A percentile compares a stretch with the other conserved stretches of the same genome.
Evolutionary conservation across 2,888 invertebrate species (phyloP).

Genomic region (Mylabris sibirica): DNA sequence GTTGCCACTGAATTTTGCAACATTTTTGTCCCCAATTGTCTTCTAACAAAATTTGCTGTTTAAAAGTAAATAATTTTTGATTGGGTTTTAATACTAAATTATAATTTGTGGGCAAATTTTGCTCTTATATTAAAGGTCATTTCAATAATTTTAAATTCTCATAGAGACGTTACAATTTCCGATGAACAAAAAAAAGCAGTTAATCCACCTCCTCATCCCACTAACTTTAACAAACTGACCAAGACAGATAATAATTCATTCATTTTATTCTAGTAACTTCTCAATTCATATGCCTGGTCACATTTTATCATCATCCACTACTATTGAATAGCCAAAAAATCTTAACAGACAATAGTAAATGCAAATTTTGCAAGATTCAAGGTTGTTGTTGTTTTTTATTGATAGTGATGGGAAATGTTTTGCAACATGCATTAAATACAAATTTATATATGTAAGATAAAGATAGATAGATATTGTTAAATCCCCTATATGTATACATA

Average conservation of each 20-base stretch:
- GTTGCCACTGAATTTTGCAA: no score
- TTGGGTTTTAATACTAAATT: no score
- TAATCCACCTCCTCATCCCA: constrained; percentile 11
- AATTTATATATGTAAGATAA: neutral
- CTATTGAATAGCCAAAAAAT: constrained; percentile 6
- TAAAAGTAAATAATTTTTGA: no score
- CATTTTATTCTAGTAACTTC: neutral
- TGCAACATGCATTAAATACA: neutral
- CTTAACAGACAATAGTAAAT: neutral
- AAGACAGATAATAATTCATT: constrained; percentile 5
- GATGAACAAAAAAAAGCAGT: neutral
- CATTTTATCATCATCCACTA: constrained; percentile 5
- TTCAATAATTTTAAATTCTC: neutral
- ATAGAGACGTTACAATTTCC: neutral
- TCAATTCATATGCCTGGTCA: constrained; percentile 18
- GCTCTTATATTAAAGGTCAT: neutral
- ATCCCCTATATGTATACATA: neutral
- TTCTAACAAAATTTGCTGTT: no score
- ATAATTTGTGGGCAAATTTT: no score
- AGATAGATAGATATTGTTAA: neutral
- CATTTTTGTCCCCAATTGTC: no score
- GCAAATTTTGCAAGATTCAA: constrained; percentile 11
- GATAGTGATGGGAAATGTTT: neutral
- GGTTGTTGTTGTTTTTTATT: constrained; percentile 3
- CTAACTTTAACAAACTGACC: neutral